These are phyloP conservation scores for Catocala sponsa DNA, from an alignment of 2,888 invertebrate genomes.

Conservation along the genomic window DNA sequence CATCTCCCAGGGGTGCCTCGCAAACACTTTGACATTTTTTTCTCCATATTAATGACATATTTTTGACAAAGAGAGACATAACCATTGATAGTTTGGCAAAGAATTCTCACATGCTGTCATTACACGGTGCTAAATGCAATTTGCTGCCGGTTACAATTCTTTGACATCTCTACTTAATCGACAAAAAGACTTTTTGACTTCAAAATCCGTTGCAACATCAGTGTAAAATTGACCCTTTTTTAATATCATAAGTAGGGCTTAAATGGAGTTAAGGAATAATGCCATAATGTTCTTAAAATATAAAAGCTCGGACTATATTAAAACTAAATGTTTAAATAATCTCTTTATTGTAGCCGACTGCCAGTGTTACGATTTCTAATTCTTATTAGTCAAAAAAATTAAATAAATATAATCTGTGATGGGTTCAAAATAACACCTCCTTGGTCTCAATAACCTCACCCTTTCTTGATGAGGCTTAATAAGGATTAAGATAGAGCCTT, in stretches of 20 bases:
- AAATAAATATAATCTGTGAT: slow-evolving; percentile 75
- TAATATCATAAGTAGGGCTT: not conserved
- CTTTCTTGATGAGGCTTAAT: slow-evolving; percentile 80
- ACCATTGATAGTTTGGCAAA: slow-evolving; percentile 75
- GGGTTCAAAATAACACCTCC: slow-evolving; percentile 82
- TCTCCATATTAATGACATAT: slow-evolving; percentile 79
- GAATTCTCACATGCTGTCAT: slow-evolving; percentile 81
- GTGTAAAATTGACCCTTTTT: slow-evolving; percentile 2
- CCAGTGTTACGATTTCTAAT: slow-evolving; percentile 77
- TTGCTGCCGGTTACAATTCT: slow-evolving; percentile 48
- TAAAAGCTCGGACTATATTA: slow-evolving; percentile 4
- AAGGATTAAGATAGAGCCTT: slow-evolving; percentile 85
- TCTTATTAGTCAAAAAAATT: slow-evolving; percentile 59
- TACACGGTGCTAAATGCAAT: slow-evolving; percentile 81
- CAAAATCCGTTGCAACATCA: slow-evolving; percentile 1
- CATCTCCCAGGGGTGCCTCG: slow-evolving; percentile 79
- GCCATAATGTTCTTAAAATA: too few species aligned
- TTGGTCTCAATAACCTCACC: slow-evolving; percentile 75
- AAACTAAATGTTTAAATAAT: slow-evolving; percentile 56
- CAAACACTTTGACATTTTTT: slow-evolving; percentile 74
- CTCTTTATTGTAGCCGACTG: slow-evolving; percentile 61
- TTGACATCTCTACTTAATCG: slow-evolving; percentile 43
- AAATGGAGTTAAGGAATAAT: too few species aligned
- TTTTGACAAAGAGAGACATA: slow-evolving; percentile 82
- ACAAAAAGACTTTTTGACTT: slow-evolving; percentile 19